A percentile compares a stretch with the other conserved stretches of the same genome.
These are phyloP conservation scores for Psittacula echo DNA, from an alignment of 2,797 vertebrate genomes.

Conservation along the genomic window DNA sequence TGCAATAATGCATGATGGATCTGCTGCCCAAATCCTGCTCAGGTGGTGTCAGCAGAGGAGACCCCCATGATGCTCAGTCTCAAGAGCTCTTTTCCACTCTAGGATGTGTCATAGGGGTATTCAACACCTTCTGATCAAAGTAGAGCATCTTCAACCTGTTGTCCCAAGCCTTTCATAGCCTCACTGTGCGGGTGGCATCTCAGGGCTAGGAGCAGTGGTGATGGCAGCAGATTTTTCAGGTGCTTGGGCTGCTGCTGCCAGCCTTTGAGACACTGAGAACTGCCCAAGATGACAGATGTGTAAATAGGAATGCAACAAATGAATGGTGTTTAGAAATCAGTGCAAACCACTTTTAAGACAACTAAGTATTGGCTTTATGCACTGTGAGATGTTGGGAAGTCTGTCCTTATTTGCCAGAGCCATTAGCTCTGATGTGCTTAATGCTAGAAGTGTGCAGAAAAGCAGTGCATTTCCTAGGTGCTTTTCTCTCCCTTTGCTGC, in stretches of 20 bases:
- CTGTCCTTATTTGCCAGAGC: background rate
- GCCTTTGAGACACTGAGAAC: background rate
- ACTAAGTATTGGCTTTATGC: background rate
- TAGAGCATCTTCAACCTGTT: background rate
- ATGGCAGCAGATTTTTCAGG: background rate
- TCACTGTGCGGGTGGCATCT: background rate
- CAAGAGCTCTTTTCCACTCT: background rate
- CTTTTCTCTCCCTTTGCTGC: background rate
- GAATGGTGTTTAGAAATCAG: background rate
- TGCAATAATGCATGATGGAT: background rate
- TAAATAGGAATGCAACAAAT: background rate
- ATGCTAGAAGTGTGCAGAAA: background rate
- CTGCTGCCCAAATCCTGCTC: background rate
- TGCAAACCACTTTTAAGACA: background rate
- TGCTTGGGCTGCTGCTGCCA: background rate
- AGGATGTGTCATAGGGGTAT: rapidly evolving
- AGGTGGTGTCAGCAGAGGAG: background rate
- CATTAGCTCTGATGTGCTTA: background rate
- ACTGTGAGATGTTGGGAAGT: background rate
- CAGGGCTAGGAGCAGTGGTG: background rate
- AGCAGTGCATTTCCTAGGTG: background rate
- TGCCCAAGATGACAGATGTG: background rate
- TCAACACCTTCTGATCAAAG: background rate
- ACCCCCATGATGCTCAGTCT: rapidly evolving
- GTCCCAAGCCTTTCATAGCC: background rate